Evolutionary conservation across 2,113 vertebrate genomes (phyloP).

Genomic region (Actinemys pallida): DNA sequence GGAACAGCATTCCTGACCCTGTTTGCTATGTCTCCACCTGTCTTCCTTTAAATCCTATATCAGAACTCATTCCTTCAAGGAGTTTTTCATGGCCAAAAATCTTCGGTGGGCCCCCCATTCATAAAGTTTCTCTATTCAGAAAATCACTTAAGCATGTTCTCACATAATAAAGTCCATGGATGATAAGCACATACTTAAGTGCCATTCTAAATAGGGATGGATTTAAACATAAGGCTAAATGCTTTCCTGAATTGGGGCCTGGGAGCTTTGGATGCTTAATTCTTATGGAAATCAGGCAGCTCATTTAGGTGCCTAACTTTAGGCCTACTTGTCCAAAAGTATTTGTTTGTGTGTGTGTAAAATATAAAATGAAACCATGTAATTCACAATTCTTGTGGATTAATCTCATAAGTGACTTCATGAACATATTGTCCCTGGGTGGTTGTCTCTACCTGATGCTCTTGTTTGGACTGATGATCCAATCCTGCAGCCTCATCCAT

Average conservation of each 20-base stretch:
- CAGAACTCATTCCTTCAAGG: not conserved
- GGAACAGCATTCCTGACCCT: slow-evolving; percentile 17
- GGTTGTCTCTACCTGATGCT: not conserved
- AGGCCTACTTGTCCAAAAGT: not conserved
- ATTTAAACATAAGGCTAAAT: not conserved
- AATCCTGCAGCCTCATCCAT: slow-evolving; percentile 16
- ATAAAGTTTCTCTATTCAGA: not conserved
- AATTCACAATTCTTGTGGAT: not conserved
- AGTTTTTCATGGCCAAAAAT: slow-evolving; percentile 10
- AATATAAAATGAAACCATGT: not conserved
- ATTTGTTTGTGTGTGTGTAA: not conserved
- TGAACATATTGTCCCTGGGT: not conserved
- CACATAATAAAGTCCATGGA: not conserved
- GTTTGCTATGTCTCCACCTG: not conserved
- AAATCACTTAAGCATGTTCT: not conserved
- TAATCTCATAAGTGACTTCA: slow-evolving; percentile 19
- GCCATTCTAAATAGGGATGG: not conserved
- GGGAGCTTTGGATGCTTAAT: not conserved
- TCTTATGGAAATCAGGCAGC: not conserved
- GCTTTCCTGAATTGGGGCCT: not conserved
- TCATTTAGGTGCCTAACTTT: not conserved
- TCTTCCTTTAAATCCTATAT: slow-evolving; percentile 45
- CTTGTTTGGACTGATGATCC: slow-evolving; percentile 11
- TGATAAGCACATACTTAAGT: not conserved
- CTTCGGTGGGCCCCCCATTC: not conserved